phyloP scores from a whole-genome alignment of 2,113 vertebrate species.

The Nesoenas mayeri region DNA sequence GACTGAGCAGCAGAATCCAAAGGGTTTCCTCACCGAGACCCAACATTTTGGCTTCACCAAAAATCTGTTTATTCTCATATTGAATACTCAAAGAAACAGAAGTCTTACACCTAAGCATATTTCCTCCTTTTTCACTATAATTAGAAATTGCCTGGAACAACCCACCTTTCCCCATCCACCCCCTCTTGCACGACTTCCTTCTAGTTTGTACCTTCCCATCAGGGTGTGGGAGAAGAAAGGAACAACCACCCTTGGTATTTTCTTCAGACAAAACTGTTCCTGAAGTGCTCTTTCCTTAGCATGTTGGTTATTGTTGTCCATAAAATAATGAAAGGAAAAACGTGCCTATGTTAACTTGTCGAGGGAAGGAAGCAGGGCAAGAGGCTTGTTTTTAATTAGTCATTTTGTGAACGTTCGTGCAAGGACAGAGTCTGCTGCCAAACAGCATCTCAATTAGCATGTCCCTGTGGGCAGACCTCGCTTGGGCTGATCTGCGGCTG shows the following conservation, averaged over 20 bases:
- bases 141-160: background rate
- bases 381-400: slow-evolving; percentile 48
- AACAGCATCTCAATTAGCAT: slow-evolving; percentile 54
- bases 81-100: background rate
- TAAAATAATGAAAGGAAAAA: slow-evolving; percentile 62
- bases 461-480: slow-evolving; percentile 69
- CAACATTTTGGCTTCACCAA: background rate
- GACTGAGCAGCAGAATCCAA: background rate
- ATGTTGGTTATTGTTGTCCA: slow-evolving; percentile 6
- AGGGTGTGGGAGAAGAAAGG: background rate
- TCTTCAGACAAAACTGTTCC: background rate
- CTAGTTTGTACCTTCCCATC: background rate
- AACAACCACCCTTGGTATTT: background rate
- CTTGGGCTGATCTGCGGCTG: slow-evolving; percentile 76
- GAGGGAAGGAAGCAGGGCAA: slow-evolving; percentile 47
- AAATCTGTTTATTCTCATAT: background rate
- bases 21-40: background rate
- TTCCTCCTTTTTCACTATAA: background rate
- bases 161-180: background rate
- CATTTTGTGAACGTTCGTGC: slow-evolving; percentile 22
- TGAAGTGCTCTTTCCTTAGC: slow-evolving; percentile 16
- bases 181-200: background rate
- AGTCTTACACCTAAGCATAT: background rate
- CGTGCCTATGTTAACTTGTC: slow-evolving; percentile 21
- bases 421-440: slow-evolving; percentile 47